phyloP scores from a whole-genome alignment of 2,113 vertebrate genomes.

The Odocoileus hemionus region DNA sequence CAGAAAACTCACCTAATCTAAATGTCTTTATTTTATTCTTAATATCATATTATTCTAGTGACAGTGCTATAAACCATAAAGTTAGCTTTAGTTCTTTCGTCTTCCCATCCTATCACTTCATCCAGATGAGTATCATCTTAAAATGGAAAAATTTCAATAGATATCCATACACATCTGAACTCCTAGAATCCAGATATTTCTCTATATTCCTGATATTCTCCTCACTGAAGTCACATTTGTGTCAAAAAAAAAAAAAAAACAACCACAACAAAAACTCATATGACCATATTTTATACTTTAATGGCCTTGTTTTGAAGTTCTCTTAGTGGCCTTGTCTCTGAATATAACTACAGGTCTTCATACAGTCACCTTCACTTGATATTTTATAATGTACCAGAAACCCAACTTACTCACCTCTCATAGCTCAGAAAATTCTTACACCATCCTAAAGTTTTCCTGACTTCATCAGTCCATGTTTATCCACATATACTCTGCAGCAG shows the following conservation, averaged over 20 bases:
- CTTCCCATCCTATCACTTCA: background rate
- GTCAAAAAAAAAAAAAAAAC: background rate
- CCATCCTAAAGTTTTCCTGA: background rate
- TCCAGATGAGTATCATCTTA: background rate
- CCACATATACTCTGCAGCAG: background rate
- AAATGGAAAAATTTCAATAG: background rate
- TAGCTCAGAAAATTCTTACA: background rate
- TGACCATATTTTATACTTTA: background rate
- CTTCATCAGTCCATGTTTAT: background rate
- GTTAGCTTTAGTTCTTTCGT: background rate
- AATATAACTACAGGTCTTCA: background rate
- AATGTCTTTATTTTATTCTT: background rate
- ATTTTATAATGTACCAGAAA: background rate
- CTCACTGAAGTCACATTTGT: background rate
- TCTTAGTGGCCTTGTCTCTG: background rate
- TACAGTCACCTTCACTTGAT: background rate
- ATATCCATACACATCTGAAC: background rate
- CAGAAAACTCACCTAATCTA: background rate
- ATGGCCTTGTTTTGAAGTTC: background rate
- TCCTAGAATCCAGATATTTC: background rate
- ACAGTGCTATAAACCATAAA: background rate
- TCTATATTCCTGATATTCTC: background rate
- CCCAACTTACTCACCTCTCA: background rate
- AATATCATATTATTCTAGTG: background rate
- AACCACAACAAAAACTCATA: background rate